Percentiles rank a stretch among this genome's conserved stretches.
These are phyloP conservation scores for Athrips mouffetella DNA, from an alignment of 2,888 invertebrate genomes.

Conservation along the genomic window DNA sequence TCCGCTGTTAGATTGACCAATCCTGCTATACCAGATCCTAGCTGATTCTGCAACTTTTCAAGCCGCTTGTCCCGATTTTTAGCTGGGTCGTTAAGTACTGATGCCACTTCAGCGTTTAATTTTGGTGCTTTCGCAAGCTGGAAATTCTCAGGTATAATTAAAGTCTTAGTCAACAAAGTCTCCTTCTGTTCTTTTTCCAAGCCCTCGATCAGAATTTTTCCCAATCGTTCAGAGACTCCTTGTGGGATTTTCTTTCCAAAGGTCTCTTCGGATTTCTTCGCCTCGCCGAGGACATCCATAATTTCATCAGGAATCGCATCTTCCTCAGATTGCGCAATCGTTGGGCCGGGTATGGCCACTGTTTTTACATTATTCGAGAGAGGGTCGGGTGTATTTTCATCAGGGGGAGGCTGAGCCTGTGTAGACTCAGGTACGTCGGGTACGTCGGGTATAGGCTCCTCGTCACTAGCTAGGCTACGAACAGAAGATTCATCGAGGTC, in stretches of 20 bases:
- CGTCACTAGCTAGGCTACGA: not conserved
- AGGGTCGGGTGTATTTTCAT: not conserved
- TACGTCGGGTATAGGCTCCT: not conserved
- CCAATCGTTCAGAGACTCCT: constrained; percentile 21
- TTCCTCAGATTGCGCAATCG: not conserved
- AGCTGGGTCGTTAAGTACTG: constrained; percentile 10
- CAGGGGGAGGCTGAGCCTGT: not conserved
- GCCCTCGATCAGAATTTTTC: constrained; percentile 11
- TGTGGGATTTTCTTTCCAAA: no score
- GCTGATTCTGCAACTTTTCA: constrained; percentile 14
- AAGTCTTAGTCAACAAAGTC: not conserved
- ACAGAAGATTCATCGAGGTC: no score
- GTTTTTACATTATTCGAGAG: not conserved
- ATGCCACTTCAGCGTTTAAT: constrained; percentile 18
- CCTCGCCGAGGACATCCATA: constrained; percentile 13
- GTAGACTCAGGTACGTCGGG: not conserved
- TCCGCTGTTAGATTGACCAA: constrained; percentile 12
- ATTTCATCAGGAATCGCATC: no score
- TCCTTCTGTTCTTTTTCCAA: constrained; percentile 8
- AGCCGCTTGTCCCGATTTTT: constrained; percentile 16
- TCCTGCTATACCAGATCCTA: constrained; percentile 12
- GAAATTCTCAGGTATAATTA: constrained; percentile 4
- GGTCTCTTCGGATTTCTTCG: constrained; percentile 15
- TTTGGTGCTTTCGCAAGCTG: constrained; percentile 16
- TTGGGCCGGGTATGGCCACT: not conserved